These are phyloP conservation scores for Dione juno DNA, from an alignment of 2,888 invertebrate genomes.

Conservation along the genomic window DNA sequence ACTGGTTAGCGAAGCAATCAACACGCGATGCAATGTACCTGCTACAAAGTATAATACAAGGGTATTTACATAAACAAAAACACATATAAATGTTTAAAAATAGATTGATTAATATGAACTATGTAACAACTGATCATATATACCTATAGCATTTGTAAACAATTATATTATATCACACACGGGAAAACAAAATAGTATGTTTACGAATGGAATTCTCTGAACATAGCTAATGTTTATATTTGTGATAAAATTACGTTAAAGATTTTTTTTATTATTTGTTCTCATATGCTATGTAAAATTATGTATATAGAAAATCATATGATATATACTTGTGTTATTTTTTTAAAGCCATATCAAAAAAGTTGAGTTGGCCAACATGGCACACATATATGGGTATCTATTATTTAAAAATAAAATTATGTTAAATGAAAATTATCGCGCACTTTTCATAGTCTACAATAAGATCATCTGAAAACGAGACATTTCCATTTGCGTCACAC, in stretches of 20 bases:
- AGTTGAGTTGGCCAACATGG: too few relatives aligned
- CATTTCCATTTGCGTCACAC: constrained; percentile 2
- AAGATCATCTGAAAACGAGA: not conserved
- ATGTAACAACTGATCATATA: not conserved
- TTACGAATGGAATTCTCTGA: constrained; percentile 1
- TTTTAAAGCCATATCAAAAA: too few relatives aligned
- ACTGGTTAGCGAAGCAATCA: constrained; percentile 30
- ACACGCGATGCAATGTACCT: constrained; percentile 31
- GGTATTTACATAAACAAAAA: not conserved
- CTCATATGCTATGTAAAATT: not conserved
- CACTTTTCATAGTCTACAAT: not conserved
- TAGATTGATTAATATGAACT: not conserved
- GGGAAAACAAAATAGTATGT: not conserved
- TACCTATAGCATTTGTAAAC: constrained; percentile 6
- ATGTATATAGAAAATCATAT: too few relatives aligned
- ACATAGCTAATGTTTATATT: not conserved
- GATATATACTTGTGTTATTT: too few relatives aligned
- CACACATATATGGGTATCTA: too few relatives aligned
- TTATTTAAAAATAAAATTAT: too few relatives aligned
- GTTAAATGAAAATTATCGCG: too few relatives aligned
- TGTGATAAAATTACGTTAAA: not conserved
- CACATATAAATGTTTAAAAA: not conserved
- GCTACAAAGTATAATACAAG: not conserved
- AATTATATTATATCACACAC: not conserved
- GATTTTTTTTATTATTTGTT: not conserved